These are phyloP conservation scores for Zaprionus kolodkinae DNA, from an alignment of 1,140 invertebrate genomes.

Conservation along the genomic window DNA sequence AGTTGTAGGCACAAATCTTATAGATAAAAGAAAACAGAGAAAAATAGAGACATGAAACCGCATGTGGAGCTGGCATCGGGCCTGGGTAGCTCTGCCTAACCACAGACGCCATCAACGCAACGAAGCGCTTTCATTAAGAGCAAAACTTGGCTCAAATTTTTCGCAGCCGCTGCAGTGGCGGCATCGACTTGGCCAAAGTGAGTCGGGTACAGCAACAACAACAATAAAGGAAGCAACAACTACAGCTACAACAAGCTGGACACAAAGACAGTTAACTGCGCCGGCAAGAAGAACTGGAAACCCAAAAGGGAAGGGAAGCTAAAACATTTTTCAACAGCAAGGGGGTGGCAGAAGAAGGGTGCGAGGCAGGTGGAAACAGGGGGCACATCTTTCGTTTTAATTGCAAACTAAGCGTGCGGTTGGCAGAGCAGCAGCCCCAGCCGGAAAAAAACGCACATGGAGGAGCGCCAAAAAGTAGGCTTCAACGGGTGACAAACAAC, in stretches of 20 bases:
- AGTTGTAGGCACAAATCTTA: neutral
- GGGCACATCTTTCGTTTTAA: conserved; percentile 77
- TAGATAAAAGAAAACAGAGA: neutral
- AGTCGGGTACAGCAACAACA: conserved; percentile 65
- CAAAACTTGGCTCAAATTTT: conserved; percentile 63
- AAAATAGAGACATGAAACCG: conserved; percentile 21
- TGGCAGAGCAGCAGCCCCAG: conserved; percentile 61
- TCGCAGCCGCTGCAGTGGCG: conserved; percentile 31
- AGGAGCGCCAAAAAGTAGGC: conserved; percentile 77
- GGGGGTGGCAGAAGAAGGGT: conserved; percentile 14
- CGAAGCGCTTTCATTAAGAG: conserved; percentile 75
- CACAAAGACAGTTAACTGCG: conserved; percentile 51
- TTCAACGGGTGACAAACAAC: conserved; percentile 76
- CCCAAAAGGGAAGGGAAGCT: conserved; percentile 23
- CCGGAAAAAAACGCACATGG: conserved; percentile 57
- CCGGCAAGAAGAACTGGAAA: conserved; percentile 32
- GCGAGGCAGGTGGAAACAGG: conserved; percentile 24
- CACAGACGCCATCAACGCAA: conserved; percentile 53
- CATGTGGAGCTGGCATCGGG: conserved; percentile 46
- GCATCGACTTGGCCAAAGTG: conserved; percentile 31
- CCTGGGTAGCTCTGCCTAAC: conserved; percentile 28
- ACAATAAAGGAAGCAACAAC: conserved; percentile 38
- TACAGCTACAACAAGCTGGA: conserved; percentile 17
- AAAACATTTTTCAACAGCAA: conserved; percentile 51
- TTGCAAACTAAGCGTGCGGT: conserved; percentile 82